Base-by-base conservation (phyloP, 2,888 invertebrate species). In the Apamea epomidion region DNA sequence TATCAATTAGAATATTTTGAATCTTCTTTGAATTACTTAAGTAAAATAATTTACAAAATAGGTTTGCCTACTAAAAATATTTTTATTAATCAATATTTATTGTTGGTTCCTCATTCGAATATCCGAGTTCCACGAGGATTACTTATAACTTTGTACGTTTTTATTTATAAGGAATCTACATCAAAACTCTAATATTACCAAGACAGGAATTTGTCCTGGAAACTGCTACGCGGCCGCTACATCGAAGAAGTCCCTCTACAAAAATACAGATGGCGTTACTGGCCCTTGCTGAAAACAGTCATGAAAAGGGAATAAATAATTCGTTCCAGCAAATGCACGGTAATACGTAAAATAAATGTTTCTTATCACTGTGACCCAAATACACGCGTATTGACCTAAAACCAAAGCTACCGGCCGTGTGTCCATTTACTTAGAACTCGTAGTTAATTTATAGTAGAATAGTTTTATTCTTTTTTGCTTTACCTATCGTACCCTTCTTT, bases 331-430 rank as follows among this genome's bases (percentile, higher is more conserved):
- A 58, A 73, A 78, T 84, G 65, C 67, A 81, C 54, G 45, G 29
- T 69, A 60, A 64, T 70, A 69, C 14, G 54, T 88, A 84, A 88
- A 91, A 91, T 91, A 90, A 90, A 42, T 90, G 90, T 90, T 67
- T 91, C 90, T 92, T 92, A 93, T 92, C 92, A 91, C 83, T 86
- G 88, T 91, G 93, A 92, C 92, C 93, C 88, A 90, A 90, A 93
- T 92, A 91, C 84, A 88, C 84, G 83, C 80, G 89, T 89, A 91
- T 92, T 91, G 91, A 90, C 92, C 91, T 92, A 90, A 92, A 91
- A 92, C 85, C 84, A 89, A 84, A 84, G 88, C 81, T 84, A 86
- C 82, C 62, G 74, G 68, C n/a, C 69, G 81, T 80, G 78, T 80
- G 81, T 76, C 67, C 77, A 82, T 80, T 58, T 37, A 58, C 54